Evolutionary conservation across 2,797 vertebrate species (phyloP), one percentile per base, ranked within the genome.

Genomic region (Hoplostethus mediterraneus): DNA sequence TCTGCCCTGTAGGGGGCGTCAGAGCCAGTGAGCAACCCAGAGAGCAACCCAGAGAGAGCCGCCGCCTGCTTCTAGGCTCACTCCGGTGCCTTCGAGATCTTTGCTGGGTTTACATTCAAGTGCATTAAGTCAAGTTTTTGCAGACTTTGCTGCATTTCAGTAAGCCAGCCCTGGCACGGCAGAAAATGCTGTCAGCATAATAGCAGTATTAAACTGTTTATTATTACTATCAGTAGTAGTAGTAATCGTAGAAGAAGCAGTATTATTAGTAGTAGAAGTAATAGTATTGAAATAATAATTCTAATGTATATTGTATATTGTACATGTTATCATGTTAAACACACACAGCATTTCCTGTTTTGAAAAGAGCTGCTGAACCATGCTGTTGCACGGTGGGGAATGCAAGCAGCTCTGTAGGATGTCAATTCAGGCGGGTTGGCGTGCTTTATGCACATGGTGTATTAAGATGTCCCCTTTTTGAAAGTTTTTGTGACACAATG

Each of bases 1-100:
- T 78, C 51, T 63, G 81, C 16, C 89, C 90, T 92, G 84, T 89
- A 89, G 92, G 87, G 90, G 90, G 90, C 83, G 17, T 81, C 77
- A 88, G 88, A 90, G 87, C 76, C 66, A 71, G 71, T 25, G 21
- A 21, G 21, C 21, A 21, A 21, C 21, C 21, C 21, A 21, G 21
- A 21, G 55, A 78, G 79, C 56, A 28, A 65, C 60, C 31, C 49
- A 63, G 42, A 53, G 52, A 60, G 30, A 75, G 44, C 14, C 36
- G 47, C 17, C 70, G 44, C 54, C 2, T 64, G 62, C 77, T 62
- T 62, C 44, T 11, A 62, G 51, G 30, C 53, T 83, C 73, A 73
- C 80, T 61, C 62, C 2, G 65, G 56, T 9, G 61, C 63, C 25
- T 70, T 4, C 16, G 40, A 67, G 59, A 63, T 3, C 42, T 54